Conservation (phyloP, 1,140 invertebrate species). For the Caerostris darwini region DNA sequence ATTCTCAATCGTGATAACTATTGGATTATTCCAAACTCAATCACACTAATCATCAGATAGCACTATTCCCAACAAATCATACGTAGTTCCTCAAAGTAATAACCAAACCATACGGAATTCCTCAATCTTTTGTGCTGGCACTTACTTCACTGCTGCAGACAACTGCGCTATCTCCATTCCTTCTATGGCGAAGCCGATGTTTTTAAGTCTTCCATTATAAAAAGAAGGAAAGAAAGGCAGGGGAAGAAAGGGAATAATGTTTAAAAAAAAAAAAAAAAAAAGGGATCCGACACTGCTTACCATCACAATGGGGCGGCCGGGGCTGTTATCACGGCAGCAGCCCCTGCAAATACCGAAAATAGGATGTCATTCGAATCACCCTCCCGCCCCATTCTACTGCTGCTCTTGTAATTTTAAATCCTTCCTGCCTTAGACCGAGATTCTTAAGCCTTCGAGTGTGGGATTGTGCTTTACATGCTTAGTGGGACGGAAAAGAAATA, state of each 20-base stretch:
- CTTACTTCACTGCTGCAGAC: not conserved
- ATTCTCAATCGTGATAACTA: too few relatives aligned
- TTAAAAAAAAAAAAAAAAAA: not conserved
- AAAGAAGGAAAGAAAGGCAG: constrained; percentile 10
- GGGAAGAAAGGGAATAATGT: not conserved
- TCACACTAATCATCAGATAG: too few relatives aligned
- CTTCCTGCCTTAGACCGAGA: not conserved
- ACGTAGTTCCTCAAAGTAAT: too few relatives aligned
- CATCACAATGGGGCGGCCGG: constrained; percentile 38
- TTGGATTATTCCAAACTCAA: too few relatives aligned
- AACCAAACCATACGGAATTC: too few relatives aligned
- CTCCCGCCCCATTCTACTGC: not conserved
- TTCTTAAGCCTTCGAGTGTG: constrained; percentile 23
- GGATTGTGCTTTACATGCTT: constrained; percentile 26
- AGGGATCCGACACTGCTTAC: constrained; percentile 53
- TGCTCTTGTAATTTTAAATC: constrained; percentile 51
- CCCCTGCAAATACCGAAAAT: constrained; percentile 36
- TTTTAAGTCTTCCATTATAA: constrained; percentile 55
- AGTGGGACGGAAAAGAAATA: constrained; percentile 30
- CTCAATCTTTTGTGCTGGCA: not conserved
- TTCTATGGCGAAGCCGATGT: not conserved
- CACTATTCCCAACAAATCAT: too few relatives aligned
- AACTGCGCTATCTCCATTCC: not conserved
- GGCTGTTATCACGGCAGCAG: constrained; percentile 8
- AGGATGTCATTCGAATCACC: constrained; percentile 49